Evolutionary conservation across 1,140 invertebrate species (phyloP), one percentile per base, ranked within the genome.

Genomic region (Bombus difficillimus): DNA sequence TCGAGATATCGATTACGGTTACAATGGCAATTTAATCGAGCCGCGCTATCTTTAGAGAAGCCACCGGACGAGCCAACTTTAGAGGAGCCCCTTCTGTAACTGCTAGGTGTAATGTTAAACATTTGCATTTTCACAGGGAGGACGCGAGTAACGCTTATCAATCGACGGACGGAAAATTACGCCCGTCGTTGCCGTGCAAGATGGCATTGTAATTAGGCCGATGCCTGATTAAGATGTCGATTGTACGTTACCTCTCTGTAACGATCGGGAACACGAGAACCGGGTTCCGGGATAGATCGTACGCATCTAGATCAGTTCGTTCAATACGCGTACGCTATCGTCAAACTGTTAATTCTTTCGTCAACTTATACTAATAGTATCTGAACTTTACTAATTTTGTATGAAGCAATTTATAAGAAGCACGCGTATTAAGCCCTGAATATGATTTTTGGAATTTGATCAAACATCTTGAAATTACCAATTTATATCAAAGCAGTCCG

Each of bases 211-310:
- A 85, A 85, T 85, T 85, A 85, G 83, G 10, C 83, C 66, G 83
- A 85, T 85, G 75, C 76, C 83, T 85, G 83, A 85, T 85, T 71
- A 80, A 85, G 83, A 85, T 85, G 76, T 85, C 83, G 83, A 85
- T 85, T 80, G 76, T 34, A n/a, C 32, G 53, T 81, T 62, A 53
- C 28, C 34, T 57, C 25, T 66, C 13, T 73, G 71, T 32, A 81
- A 73, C 71, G 47, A 53, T 53, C 47, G 47, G 47, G 0, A 53
- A 53, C 47, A 53, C 53, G 32, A 9, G 64, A 34, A 53, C n/a
- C 25, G 39, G 53, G 37, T 64, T 57, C 69, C 25, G 39, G 25
- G 69, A 41, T 75, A 64, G 39, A 83, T 75, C 72, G 32, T 37
- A 53, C 59, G 22, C 62, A 53, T 53, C 47, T 53, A 53, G 32